Conservation (phyloP, 2,888 invertebrate species). For the Agrotis clavis region DNA sequence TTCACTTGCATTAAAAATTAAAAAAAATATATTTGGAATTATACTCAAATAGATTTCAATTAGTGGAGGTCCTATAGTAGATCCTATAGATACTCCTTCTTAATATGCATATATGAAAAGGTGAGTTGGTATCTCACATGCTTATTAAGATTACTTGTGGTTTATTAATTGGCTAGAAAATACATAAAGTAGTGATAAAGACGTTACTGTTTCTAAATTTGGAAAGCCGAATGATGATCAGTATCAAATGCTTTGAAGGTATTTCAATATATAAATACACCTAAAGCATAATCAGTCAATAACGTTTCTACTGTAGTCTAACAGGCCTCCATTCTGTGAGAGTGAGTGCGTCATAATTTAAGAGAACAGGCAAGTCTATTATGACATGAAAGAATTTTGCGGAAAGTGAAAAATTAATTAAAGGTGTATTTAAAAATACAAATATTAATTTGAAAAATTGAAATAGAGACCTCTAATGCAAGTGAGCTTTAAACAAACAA, state of each 20-base stretch:
- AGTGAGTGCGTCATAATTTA: neutral
- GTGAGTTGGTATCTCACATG: neutral
- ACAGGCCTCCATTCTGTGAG: neutral
- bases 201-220: neutral
- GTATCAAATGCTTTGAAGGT: neutral
- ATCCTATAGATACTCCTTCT: neutral
- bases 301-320: too few species aligned
- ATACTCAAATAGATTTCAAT: neutral
- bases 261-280: neutral
- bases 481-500: slow-evolving; percentile 32
- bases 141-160: neutral
- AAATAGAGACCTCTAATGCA: neutral
- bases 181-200: too few species aligned
- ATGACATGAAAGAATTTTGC: too few species aligned
- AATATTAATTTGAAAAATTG: neutral
- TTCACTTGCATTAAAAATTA: slow-evolving; percentile 25
- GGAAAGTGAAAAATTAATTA: too few species aligned
- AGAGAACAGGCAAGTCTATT: too few species aligned
- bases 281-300: too few species aligned
- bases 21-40: neutral
- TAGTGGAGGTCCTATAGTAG: neutral
- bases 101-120: neutral
- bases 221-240: neutral
- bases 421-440: too few species aligned
- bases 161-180: neutral